phyloP scores from a whole-genome alignment of 2,888 invertebrate genomes.

The Dysmachus trigonus region DNA sequence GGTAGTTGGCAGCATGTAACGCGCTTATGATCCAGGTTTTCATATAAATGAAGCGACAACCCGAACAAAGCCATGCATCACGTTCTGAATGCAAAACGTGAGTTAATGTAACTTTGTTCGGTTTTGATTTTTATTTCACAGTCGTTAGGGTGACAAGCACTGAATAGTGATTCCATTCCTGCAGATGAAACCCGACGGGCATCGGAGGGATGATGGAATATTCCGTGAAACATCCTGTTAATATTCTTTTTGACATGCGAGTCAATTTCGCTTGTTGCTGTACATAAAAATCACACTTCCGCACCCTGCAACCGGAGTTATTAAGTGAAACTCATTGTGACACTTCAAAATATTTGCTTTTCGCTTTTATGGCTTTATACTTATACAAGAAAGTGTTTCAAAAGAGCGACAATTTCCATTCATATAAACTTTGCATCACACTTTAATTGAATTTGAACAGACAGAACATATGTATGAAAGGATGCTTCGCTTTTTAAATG shows the following conservation, averaged over 20 bases:
- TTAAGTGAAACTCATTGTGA: neutral
- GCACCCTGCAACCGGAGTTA: neutral
- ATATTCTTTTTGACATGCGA: conserved; percentile 12
- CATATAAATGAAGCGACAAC: conserved; percentile 34
- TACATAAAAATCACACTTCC: neutral
- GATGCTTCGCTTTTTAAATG: neutral
- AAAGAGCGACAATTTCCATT: neutral
- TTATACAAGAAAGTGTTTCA: neutral
- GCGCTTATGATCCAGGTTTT: conserved; percentile 33
- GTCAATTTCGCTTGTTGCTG: conserved; percentile 3
- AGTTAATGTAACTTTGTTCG: conserved; percentile 40
- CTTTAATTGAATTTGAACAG: neutral
- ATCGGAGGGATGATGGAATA: neutral
- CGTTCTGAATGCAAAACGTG: conserved; percentile 36
- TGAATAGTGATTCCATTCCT: conserved; percentile 28
- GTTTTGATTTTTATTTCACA: conserved; percentile 37
- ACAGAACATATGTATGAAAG: neutral
- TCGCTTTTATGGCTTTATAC: neutral
- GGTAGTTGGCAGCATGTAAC: conserved; percentile 31
- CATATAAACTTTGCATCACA: neutral
- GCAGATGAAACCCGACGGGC: neutral
- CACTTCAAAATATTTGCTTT: neutral
- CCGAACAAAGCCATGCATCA: conserved; percentile 26
- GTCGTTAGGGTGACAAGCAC: conserved; percentile 26
- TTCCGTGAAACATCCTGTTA: conserved; percentile 8